phyloP scores from a whole-genome alignment of 2,888 invertebrate species.

The Ephialtes manifestator region DNA sequence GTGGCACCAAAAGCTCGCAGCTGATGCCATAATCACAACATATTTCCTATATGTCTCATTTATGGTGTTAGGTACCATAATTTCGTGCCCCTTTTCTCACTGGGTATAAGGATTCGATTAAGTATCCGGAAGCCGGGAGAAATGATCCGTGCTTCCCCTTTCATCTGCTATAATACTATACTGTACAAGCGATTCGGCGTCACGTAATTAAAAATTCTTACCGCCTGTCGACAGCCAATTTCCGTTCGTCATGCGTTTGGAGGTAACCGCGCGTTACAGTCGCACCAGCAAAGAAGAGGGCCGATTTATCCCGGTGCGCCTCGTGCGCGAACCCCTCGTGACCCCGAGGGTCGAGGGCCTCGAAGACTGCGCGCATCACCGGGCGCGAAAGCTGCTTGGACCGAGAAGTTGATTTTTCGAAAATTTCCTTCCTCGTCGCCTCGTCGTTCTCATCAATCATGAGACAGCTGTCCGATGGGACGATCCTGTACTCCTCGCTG shows the following conservation, averaged over 20 bases:
- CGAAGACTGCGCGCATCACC: slow-evolving; percentile 5
- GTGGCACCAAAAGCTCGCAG: no score
- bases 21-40: no score
- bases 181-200: slow-evolving; percentile 14
- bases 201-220: slow-evolving; percentile 76
- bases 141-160: slow-evolving; percentile 69
- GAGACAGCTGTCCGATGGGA: slow-evolving; percentile 71
- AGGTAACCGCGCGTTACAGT: slow-evolving; percentile 31
- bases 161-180: slow-evolving; percentile 9
- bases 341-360: slow-evolving; percentile 18
- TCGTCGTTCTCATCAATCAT: slow-evolving; percentile 72
- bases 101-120: slow-evolving; percentile 44
- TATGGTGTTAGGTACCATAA: no score
- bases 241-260: slow-evolving; percentile 70
- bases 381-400: slow-evolving; percentile 10
- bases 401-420: slow-evolving; percentile 53
- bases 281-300: neutral
- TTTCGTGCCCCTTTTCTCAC: no score
- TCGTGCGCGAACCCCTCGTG: slow-evolving; percentile 9
- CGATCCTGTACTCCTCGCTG: slow-evolving; percentile 27
- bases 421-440: slow-evolving; percentile 67
- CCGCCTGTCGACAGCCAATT: slow-evolving; percentile 78
- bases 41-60: no score
- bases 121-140: slow-evolving; percentile 63
- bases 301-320: slow-evolving; percentile 20